Percentiles rank a stretch among this genome's conserved stretches.
phyloP scores from a whole-genome alignment of 1,140 invertebrate genomes.

The Trichomalopsis sarcophagae region DNA sequence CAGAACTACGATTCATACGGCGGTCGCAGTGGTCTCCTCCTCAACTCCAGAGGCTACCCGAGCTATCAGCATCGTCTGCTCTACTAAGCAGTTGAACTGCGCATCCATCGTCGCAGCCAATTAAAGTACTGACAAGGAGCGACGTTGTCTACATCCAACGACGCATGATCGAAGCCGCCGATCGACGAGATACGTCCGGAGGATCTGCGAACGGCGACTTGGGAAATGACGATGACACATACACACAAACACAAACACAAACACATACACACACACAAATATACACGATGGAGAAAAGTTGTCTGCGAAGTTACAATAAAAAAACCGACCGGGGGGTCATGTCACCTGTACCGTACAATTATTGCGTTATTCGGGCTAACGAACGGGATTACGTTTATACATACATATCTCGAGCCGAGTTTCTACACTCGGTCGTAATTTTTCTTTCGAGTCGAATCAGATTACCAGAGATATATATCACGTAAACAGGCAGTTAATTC shows the following conservation, averaged over 20 bases:
- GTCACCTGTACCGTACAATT: slow-evolving; percentile 2
- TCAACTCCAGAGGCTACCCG: slow-evolving; percentile 60
- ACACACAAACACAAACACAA: neutral
- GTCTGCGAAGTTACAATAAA: neutral
- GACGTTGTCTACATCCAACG: neutral
- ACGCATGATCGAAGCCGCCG: neutral
- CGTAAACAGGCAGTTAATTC: too few species aligned
- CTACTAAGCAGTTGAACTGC: slow-evolving; percentile 56
- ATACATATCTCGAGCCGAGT: neutral
- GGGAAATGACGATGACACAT: neutral
- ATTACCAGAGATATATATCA: too few species aligned
- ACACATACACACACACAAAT: neutral
- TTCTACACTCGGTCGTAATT: neutral
- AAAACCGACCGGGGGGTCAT: neutral
- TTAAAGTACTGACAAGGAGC: neutral
- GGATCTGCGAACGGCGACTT: too few species aligned
- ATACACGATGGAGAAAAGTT: neutral
- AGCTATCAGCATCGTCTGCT: slow-evolving; percentile 62
- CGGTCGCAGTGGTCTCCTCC: slow-evolving; percentile 53
- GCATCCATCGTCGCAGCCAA: neutral
- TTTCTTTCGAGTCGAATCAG: too few species aligned
- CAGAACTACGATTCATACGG: slow-evolving; percentile 64
- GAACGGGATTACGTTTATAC: neutral
- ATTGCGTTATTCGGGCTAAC: neutral
- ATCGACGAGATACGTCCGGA: neutral